phyloP scores from a whole-genome alignment of 2,797 vertebrate genomes.

The Monodelphis domestica region DNA sequence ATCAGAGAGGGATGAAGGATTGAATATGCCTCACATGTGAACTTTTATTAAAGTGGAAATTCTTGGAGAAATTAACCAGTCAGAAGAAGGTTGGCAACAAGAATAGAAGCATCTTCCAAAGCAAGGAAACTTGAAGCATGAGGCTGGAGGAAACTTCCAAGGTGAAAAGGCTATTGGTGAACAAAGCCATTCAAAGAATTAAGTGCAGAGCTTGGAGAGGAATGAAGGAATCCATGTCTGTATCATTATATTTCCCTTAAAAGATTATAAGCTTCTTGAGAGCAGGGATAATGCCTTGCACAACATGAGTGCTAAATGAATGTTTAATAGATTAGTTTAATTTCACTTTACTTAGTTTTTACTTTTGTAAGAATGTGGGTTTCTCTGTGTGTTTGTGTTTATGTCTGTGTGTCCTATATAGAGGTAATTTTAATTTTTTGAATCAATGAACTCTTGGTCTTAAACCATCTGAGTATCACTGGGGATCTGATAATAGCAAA shows the following conservation, averaged over 20 bases:
- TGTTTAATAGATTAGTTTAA: not conserved
- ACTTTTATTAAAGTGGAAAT: not conserved
- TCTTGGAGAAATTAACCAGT: not conserved
- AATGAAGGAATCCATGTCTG: not conserved
- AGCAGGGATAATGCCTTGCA: not conserved
- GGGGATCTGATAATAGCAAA: not conserved
- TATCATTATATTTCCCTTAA: not conserved
- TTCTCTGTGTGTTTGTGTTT: no score
- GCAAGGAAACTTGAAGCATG: not conserved
- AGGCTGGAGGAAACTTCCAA: not conserved
- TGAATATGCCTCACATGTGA: not conserved
- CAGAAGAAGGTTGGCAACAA: not conserved
- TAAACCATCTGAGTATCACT: no score
- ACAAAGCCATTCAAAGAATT: not conserved
- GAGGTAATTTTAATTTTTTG: no score
- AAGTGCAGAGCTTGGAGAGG: not conserved
- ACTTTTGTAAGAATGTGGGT: not conserved
- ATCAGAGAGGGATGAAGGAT: not conserved
- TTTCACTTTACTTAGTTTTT: not conserved
- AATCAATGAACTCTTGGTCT: no score
- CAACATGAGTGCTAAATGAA: not conserved
- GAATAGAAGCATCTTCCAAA: not conserved
- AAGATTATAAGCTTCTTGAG: not conserved
- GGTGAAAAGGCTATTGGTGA: not conserved
- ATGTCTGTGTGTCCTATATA: no score